Base-by-base conservation (phyloP, 2,888 invertebrate genomes). In the Cotesia congregata region DNA sequence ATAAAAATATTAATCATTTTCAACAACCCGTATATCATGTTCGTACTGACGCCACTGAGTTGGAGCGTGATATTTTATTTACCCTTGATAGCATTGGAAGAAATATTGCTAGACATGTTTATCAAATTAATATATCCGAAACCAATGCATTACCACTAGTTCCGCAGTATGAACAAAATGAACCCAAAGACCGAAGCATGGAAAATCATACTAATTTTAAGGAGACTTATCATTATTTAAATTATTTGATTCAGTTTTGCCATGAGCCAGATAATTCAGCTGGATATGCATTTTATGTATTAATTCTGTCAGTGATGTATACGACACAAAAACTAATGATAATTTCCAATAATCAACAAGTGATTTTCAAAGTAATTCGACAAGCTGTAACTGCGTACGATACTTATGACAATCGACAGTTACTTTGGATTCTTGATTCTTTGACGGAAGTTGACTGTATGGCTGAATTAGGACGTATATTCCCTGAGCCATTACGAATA, bases 91-190 rank as follows among this genome's bases (percentile, higher is more conserved):
- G 65, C 2, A 65, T 65, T 30, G 65, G 65, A 12, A 65, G 65
- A 38, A 65, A 65, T 30, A 65, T 65, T 30, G 65, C 65, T 20
- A 7, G 65, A 2, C 65, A 65, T 65, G 65, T 65, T 20, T 65
- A 65, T 65, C 65, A 65, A 30, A 30, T 65, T 9, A 30, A 65
- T 1, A 30, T 12, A 30, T 20, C 65, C 20, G 4, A 5, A 62
- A 15, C 20, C 17, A 15, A 62, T 6, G 15, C 20, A 0, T 62
- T 20, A 3, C 7, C 15, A 20, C 17, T 6, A 62, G 15, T n/a
- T 60, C n/a, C 60, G n/a, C 12, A 60, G 4, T n/a, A 17, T n/a
- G 15, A 62, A 17, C 62, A 15, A 60, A 60, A n/a, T 9, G 5
- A 60, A 60, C 60, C 9, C 1, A 9, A 60, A 60, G 60, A 9